Conservation (phyloP, 1,140 invertebrate genomes). For the Polypedilum pembai region DNA sequence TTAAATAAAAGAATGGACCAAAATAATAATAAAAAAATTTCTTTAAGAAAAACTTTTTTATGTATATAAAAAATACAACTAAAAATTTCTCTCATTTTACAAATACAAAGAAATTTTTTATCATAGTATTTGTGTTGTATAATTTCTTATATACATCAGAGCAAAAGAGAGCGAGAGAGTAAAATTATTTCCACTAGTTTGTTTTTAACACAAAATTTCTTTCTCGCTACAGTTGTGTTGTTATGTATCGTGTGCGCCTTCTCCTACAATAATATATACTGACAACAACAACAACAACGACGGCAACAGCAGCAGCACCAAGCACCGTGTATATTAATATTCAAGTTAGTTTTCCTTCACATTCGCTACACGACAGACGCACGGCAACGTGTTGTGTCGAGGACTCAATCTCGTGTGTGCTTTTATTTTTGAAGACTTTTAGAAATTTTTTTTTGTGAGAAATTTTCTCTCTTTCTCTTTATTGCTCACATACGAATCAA, state of each 20-base stretch:
- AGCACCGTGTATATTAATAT: not conserved
- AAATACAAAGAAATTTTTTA: not conserved
- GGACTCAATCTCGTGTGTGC: conserved; percentile 4
- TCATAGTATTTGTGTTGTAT: not conserved
- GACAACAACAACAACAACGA: not conserved
- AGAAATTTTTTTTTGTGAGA: too few relatives aligned
- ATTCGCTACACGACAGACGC: conserved; percentile 24
- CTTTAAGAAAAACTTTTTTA: not conserved
- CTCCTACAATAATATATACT: not conserved
- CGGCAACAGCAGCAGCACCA: too few relatives aligned
- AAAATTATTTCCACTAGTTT: not conserved
- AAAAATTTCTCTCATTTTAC: not conserved
- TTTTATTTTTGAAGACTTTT: not conserved
- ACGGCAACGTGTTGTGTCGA: not conserved
- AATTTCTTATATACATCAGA: not conserved
- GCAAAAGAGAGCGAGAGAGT: too few relatives aligned
- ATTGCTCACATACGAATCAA: too few relatives aligned
- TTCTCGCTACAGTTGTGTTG: conserved; percentile 6
- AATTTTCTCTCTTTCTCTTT: too few relatives aligned
- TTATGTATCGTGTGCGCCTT: conserved; percentile 15
- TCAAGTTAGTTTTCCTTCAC: conserved; percentile 26
- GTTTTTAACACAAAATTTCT: not conserved
- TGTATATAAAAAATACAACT: not conserved
- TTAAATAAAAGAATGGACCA: not conserved
- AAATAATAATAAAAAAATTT: not conserved